phyloP scores from a whole-genome alignment of 2,113 vertebrate genomes.

The Otus sunia region DNA sequence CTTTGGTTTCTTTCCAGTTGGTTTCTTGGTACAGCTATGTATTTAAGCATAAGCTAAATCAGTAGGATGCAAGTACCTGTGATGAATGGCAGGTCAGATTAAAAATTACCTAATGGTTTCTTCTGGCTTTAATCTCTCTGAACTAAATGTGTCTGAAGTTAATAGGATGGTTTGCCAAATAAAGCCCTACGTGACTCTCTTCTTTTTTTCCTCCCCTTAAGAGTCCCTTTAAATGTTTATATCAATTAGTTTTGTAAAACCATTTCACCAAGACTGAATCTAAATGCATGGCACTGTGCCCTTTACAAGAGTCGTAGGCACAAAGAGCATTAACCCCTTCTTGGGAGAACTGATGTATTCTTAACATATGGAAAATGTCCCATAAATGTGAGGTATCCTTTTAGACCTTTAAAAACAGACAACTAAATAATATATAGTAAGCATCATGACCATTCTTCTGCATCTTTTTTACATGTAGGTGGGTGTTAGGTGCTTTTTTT shows the following conservation, averaged over 20 bases:
- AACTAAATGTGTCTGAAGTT: not conserved
- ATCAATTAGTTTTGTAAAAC: not conserved
- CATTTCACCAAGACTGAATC: not conserved
- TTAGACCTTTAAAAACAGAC: not conserved
- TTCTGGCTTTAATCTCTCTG: constrained; percentile 22
- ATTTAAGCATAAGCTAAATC: not conserved
- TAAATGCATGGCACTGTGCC: not conserved
- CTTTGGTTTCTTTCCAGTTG: not conserved
- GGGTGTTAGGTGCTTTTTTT: not conserved
- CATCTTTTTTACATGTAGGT: not conserved
- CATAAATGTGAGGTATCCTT: not conserved
- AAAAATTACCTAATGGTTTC: constrained; percentile 24
- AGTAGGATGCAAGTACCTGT: not conserved
- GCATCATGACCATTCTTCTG: not conserved
- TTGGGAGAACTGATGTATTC: not conserved
- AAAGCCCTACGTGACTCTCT: not conserved
- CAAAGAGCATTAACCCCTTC: not conserved
- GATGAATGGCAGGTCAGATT: constrained; percentile 11
- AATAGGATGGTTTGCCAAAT: constrained; percentile 34
- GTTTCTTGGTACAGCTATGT: not conserved
- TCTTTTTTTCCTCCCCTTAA: not conserved
- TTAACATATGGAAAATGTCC: not conserved
- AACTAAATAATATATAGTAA: not conserved
- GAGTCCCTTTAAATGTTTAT: not conserved
- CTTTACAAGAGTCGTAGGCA: not conserved